Base-by-base conservation (phyloP, 2,113 vertebrate genomes). In the Vicugna pacos region DNA sequence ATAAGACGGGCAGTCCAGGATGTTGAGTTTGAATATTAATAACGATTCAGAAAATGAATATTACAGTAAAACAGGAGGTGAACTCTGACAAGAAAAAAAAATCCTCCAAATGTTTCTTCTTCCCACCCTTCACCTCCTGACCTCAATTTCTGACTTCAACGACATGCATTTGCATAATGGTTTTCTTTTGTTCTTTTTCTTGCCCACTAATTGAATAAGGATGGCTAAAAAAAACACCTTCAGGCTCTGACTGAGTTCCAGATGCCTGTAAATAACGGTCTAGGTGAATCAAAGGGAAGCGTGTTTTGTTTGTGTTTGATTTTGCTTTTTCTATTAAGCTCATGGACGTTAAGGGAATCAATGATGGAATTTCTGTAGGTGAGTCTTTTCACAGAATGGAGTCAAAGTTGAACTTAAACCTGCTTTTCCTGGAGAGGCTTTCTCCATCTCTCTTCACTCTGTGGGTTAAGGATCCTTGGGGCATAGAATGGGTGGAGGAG, bases 61-160 rank as follows among this genome's bases (percentile, higher is more conserved):
- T 87, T 87, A 89, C 26, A 72, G n/a, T 56, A 70, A 92, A 96
- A 92, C 5, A 60, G 12, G 24, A 60, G 48, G 75, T 72, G 87
- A 92, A 93, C 69, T 95, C 60, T 42, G 62, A 83, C 56, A 77
- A 42, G 56, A 30, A 38, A 79, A 85, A 81, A 88, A 62, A 42
- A 32, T 22, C 13, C 46, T 83, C 12, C 24, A 32, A 42, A 9
- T 79, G 32, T 94, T 91, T 86, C 52, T 93, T 82, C 48, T 94
- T 76, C 30, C 50, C 15, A 58, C 48, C 65, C 32, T 77, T 77
- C 42, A 88, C 77, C 69, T 65, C 65, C 50, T 81, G 84, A 96
- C 93, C 94, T 73, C 95, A 92, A 82, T 96, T 89, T 95, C 84
- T 91, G 94, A 94, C 93, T 91, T 56, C 4, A 10, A 69, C 72